These are phyloP conservation scores for Dendrolimus kikuchii DNA, from an alignment of 1,140 invertebrate genomes.

Conservation along the genomic window DNA sequence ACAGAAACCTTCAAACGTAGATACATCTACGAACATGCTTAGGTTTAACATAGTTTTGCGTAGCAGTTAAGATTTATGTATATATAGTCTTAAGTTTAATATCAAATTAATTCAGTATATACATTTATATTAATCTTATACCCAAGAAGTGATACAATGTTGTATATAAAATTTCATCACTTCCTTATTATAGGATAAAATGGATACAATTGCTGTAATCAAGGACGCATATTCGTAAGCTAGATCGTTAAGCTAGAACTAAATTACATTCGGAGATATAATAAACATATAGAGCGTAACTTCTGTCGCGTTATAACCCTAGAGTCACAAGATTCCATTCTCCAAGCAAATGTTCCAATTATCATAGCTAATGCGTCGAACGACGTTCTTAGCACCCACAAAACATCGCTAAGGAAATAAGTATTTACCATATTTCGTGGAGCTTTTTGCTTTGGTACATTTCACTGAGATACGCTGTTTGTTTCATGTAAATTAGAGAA, in stretches of 20 bases:
- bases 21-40: too few relatives aligned
- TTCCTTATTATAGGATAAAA: too few relatives aligned
- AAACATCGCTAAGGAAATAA: conserved; percentile 19
- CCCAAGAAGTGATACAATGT: too few relatives aligned
- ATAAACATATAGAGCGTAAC: conserved; percentile 23
- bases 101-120: too few relatives aligned
- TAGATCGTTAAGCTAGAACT: conserved; percentile 11
- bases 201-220: conserved; percentile 10
- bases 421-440: conserved; percentile 22
- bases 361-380: conserved; percentile 57
- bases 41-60: too few relatives aligned
- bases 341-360: conserved; percentile 60
- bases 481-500: too few relatives aligned
- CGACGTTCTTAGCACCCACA: conserved; percentile 20
- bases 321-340: conserved; percentile 37
- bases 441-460: neutral
- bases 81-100: too few relatives aligned
- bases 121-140: too few relatives aligned
- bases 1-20: too few relatives aligned
- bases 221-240: conserved; percentile 12
- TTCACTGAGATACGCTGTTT: conserved; percentile 1
- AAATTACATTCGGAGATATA: conserved; percentile 27
- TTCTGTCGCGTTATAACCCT: conserved; percentile 35
- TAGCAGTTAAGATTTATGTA: too few relatives aligned
- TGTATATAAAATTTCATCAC: too few relatives aligned